These are phyloP conservation scores for Luperina nickerlii DNA, from an alignment of 2,888 invertebrate genomes.

Conservation along the genomic window DNA sequence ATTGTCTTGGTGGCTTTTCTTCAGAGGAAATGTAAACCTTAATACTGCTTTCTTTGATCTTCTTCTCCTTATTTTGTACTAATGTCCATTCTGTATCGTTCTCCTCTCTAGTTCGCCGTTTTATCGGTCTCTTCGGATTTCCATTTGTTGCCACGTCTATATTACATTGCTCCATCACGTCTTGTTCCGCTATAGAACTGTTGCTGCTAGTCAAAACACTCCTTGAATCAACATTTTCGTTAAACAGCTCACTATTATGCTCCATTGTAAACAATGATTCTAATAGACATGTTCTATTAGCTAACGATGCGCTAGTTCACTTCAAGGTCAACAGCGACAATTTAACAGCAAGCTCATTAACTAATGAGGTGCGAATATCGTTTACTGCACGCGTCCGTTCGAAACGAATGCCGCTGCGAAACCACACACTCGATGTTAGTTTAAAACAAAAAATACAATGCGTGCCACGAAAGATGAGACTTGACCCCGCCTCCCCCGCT, in stretches of 20 bases:
- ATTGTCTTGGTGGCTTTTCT: too few species aligned
- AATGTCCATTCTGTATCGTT: too few species aligned
- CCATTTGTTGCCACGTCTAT: not conserved
- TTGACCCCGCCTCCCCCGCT: too few species aligned
- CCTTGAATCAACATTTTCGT: not conserved
- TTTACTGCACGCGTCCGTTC: slow-evolving; percentile 1
- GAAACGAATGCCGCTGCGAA: not conserved
- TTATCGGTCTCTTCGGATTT: not conserved
- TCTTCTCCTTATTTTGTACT: too few species aligned
- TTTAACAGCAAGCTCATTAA: not conserved
- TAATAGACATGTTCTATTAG: not conserved
- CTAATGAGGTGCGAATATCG: not conserved
- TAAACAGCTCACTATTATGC: not conserved
- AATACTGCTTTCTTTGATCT: too few species aligned
- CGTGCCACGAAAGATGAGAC: too few species aligned
- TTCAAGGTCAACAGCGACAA: not conserved
- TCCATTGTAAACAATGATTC: not conserved
- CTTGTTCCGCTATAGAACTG: not conserved
- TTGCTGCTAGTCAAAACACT: slow-evolving; percentile 3
- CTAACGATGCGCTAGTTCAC: not conserved
- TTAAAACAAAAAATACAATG: too few species aligned
- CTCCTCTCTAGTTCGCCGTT: too few species aligned
- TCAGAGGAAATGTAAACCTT: too few species aligned
- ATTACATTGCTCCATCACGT: not conserved
- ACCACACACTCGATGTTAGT: not conserved